These are phyloP conservation scores for Serrognathus titanus DNA, from an alignment of 2,888 invertebrate genomes.

Conservation along the genomic window DNA sequence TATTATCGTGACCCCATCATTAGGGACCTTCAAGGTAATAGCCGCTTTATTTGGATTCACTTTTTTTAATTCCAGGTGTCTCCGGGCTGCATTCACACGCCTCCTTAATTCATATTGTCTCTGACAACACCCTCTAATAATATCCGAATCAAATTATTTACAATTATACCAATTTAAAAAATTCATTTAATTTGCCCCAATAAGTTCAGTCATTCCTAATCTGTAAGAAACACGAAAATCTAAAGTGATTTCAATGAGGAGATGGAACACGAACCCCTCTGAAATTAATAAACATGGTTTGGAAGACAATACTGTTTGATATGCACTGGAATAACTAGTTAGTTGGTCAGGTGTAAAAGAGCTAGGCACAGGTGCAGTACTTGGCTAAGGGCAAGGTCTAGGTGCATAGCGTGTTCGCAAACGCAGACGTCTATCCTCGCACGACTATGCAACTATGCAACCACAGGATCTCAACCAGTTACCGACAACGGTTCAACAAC, in stretches of 20 bases:
- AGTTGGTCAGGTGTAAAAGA: conserved; percentile 11
- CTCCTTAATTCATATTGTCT: conserved; percentile 25
- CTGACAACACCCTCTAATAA: conserved; percentile 14
- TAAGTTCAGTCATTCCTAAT: too few relatives aligned
- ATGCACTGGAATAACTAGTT: neutral
- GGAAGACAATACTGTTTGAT: neutral
- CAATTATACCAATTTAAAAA: neutral
- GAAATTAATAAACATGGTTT: too few relatives aligned
- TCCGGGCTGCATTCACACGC: conserved; percentile 24
- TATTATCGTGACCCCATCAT: conserved; percentile 29
- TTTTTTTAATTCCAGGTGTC: conserved; percentile 27
- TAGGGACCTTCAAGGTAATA: conserved; percentile 28
- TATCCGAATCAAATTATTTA: neutral
- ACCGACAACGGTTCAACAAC: conserved; percentile 1
- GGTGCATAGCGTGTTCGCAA: neutral
- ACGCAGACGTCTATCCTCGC: neutral
- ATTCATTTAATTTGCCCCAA: too few relatives aligned
- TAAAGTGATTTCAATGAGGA: too few relatives aligned
- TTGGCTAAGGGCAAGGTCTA: conserved; percentile 11
- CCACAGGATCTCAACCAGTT: conserved; percentile 1
- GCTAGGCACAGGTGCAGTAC: conserved; percentile 8
- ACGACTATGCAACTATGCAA: neutral
- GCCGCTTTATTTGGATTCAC: conserved; percentile 29
- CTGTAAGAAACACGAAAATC: too few relatives aligned
- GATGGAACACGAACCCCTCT: too few relatives aligned